phyloP scores from a whole-genome alignment of 2,888 invertebrate species.

The Lycophotia porphyrea region DNA sequence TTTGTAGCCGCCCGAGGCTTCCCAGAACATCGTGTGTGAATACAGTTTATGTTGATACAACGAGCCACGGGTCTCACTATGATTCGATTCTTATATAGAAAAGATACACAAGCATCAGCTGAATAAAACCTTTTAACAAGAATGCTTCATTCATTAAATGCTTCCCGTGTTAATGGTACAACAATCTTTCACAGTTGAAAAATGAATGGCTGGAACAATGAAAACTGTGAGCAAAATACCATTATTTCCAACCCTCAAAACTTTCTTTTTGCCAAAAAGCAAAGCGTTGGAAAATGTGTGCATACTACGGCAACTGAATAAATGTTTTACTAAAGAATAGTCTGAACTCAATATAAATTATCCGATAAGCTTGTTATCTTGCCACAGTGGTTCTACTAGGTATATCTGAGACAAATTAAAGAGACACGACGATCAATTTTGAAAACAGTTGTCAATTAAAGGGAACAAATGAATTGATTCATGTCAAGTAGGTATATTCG shows the following conservation, averaged over 20 bases:
- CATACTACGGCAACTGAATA: background rate
- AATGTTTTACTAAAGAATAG: conserved; percentile 3
- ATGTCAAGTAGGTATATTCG: background rate
- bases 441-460: conserved; percentile 29
- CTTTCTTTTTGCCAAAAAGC: conserved; percentile 31
- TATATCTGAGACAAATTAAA: conserved; percentile 18
- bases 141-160: background rate
- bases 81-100: conserved; percentile 21
- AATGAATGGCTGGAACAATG: conserved; percentile 29
- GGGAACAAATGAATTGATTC: conserved; percentile 15
- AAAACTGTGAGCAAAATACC: conserved; percentile 20
- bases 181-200: conserved; percentile 13
- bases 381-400: background rate
- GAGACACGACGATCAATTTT: conserved; percentile 19
- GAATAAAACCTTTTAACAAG: conserved; percentile 2
- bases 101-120: background rate
- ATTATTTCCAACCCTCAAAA: conserved; percentile 10
- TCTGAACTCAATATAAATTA: background rate
- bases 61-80: conserved; percentile 13
- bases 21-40: conserved; percentile 64
- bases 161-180: conserved; percentile 9
- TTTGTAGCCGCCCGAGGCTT: conserved; percentile 66
- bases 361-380: conserved; percentile 16
- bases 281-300: conserved; percentile 8
- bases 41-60: conserved; percentile 34